A percentile compares a stretch with the other conserved stretches of the same genome.
phyloP scores from a whole-genome alignment of 2,113 vertebrate species.

The Coracopsis vasa region DNA sequence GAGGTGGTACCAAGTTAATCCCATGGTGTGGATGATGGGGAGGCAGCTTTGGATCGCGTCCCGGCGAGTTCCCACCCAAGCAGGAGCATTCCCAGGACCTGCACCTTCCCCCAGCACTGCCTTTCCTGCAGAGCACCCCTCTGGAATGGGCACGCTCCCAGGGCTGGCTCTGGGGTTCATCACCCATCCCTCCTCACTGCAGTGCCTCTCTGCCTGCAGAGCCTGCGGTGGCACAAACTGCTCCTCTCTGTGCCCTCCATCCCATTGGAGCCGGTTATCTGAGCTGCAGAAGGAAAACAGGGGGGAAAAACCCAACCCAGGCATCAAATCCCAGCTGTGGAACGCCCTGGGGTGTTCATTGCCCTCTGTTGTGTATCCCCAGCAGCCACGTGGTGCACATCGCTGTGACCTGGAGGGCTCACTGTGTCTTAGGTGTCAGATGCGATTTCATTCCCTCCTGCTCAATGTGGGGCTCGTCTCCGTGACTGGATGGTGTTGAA shows the following conservation, averaged over 20 bases:
- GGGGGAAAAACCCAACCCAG: not conserved
- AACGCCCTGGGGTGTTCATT: not conserved
- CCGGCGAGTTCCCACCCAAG: accelerated
- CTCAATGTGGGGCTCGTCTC: not conserved
- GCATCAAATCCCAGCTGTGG: not conserved
- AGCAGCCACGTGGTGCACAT: not conserved
- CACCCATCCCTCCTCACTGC: accelerated
- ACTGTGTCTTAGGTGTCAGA: not conserved
- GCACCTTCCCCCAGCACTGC: no score
- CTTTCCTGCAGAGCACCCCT: not conserved
- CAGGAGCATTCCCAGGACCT: not conserved
- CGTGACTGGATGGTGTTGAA: not conserved
- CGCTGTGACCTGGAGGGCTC: not conserved
- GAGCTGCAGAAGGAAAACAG: not conserved
- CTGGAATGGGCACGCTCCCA: accelerated
- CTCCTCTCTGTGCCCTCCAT: not conserved
- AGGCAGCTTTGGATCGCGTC: not conserved
- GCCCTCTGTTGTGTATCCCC: not conserved
- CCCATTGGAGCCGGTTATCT: not conserved
- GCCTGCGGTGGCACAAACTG: not conserved
- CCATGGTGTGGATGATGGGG: accelerated
- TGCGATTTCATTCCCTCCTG: not conserved
- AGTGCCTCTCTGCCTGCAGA: not conserved
- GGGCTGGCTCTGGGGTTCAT: not conserved
- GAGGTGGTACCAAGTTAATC: not conserved